These are phyloP conservation scores for Bothrops jararaca DNA, from an alignment of 2,113 vertebrate species.

Conservation along the genomic window DNA sequence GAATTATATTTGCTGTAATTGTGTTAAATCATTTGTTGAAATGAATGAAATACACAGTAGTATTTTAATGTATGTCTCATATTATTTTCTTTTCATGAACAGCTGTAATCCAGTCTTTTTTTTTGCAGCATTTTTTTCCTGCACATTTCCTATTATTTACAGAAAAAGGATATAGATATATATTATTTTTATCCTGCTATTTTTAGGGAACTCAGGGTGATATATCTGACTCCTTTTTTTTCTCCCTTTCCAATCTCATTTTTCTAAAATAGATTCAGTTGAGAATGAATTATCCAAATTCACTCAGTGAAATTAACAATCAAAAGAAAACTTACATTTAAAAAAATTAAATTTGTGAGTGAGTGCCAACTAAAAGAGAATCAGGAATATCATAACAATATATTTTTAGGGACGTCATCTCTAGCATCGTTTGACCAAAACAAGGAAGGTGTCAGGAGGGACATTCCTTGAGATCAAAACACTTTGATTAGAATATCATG, in stretches of 20 bases:
- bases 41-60: conserved; percentile 7
- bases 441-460: neutral
- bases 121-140: neutral
- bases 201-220: neutral
- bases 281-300: neutral
- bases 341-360: neutral
- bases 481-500: neutral
- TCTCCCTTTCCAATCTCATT: neutral
- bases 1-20: conserved; percentile 15
- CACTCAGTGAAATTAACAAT: neutral
- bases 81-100: neutral
- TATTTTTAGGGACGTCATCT: neutral
- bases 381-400: neutral
- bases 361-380: neutral
- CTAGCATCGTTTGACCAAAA: neutral
- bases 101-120: neutral
- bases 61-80: neutral
- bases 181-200: neutral
- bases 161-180: neutral
- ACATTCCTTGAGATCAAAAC: neutral
- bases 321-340: neutral
- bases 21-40: neutral
- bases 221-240: neutral
- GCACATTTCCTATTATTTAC: neutral
- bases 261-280: neutral